Evolutionary conservation across 2,113 vertebrate genomes (phyloP), one percentile per base, ranked within the genome.

Genomic region (Bostrychus sinensis): DNA sequence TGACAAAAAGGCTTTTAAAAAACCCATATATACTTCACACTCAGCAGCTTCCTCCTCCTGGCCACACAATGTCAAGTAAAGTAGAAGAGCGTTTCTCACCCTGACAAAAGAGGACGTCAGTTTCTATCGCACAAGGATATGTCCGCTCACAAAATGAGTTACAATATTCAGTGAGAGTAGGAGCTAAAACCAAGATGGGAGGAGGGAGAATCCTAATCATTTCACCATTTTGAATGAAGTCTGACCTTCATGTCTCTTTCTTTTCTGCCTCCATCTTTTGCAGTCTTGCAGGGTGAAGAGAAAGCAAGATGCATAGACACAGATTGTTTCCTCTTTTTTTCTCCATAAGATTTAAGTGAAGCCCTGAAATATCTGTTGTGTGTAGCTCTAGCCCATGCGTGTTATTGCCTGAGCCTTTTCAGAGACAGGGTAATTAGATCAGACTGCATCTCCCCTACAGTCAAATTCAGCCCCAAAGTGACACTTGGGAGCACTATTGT

Each of bases 171-270:
- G 26, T 66, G 77, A 64, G 30, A 38, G 71, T 22, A 32, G 20
- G 36, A 67, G 30, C 62, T 10, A 12, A 4, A 26, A 20, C 41
- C 3, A 26, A 4, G 59, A 39, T 20, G 67, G 54, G 43, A 43
- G 51, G 57, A 51, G 56, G 56, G 72, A 73, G 80, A 79, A 77
- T 84, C 80, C 75, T 75, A 70, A 82, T 72, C 73, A 84, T 83
- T 85, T 87, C 80, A 82, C 83, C 75, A 87, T 88, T 84, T 86
- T 86, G 80, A 86, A 85, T 83, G 76, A 87, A 86, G 83, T 81
- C 80, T 87, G 85, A 86, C 86, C 86, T 86, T 88, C 83, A 85
- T 37, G 54, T 86, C 73, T 82, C 64, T 69, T 70, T 75, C 68
- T 80, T 30, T 73, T 62, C 48, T 38, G 61, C 22, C 73, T 74